Evolutionary conservation across 2,797 vertebrate species (phyloP), one percentile per base, ranked within the genome.

Genomic region (Rhabdomys pumilio): DNA sequence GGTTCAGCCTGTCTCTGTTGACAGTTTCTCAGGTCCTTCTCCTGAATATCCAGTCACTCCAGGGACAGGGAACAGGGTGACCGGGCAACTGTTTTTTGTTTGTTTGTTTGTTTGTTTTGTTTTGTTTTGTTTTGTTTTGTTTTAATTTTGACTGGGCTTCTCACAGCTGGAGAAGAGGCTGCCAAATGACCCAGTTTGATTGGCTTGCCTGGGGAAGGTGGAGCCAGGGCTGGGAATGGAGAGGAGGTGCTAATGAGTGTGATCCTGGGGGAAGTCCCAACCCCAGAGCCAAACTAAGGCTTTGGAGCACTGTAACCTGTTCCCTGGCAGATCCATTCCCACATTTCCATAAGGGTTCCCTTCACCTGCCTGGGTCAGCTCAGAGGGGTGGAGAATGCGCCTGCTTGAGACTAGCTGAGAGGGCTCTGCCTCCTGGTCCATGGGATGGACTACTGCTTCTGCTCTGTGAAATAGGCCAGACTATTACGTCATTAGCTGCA

Each of bases 91-190:
- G 44, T 47, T 47, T 77, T 96, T 69, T 92, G 8, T 24, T 69
- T 93, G 91, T 89, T 11, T 89, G 1, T 47, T 47, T 47, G 47
- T 47, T 90, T 79, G 38, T 87, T 90, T 65, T 86, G 67, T 88
- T 93, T 93, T 89, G 11, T 80, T 96, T 72, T 91, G 89, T 93
- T 94, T 90, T 80, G 47, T 86, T 91, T 69, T 87, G 75, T 91
- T 93, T 94, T 89, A 83, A 55, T 90, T 91, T 69, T 84, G 69
- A 91, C 61, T 15, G 76, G n/a, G 13, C 41, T 84, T 76, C 72
- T 88, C 15, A 2, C 24, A 38, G 47, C 38, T 82, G 87, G 22
- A 89, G 44, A 81, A 50, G 22, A 89, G 53, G 73, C 4, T 0
- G 20, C 19, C 86, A 47, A 50, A 15, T 77, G 57, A 61, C 67